Percentiles rank a stretch among this genome's conserved stretches.
phyloP scores from a whole-genome alignment of 2,888 invertebrate species.

The Limenitis camilla region DNA sequence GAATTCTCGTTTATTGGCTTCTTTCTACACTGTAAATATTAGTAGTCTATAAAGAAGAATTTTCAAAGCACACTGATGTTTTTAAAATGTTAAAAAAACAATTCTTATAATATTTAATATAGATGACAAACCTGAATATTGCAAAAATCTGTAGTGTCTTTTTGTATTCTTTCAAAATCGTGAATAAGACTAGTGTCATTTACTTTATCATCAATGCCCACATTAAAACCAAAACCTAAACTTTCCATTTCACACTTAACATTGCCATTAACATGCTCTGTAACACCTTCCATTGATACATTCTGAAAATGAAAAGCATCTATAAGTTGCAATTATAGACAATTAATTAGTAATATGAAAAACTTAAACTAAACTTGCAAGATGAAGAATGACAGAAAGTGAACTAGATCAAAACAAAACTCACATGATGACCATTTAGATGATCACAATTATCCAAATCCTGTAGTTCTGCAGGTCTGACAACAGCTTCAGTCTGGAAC shows the following conservation, averaged over 20 bases:
- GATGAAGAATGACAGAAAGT: not conserved
- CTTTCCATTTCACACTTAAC: conserved; percentile 61
- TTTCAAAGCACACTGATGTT: too few relatives aligned
- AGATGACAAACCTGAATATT: conserved; percentile 52
- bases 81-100: too few relatives aligned
- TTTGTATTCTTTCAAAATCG: conserved; percentile 77
- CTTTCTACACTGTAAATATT: too few relatives aligned
- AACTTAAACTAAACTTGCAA: too few relatives aligned
- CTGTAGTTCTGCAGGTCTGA: conserved; percentile 76
- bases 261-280: conserved; percentile 63
- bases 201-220: conserved; percentile 62
- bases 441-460: conserved; percentile 71
- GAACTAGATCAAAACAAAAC: conserved; percentile 23
- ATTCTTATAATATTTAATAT: not conserved
- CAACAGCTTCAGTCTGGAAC: conserved; percentile 77
- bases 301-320: conserved; percentile 45
- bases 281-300: conserved; percentile 52
- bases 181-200: conserved; percentile 63
- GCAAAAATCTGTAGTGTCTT: conserved; percentile 73
- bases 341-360: too few relatives aligned
- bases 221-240: conserved; percentile 64
- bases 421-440: conserved; percentile 73
- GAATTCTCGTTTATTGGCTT: too few relatives aligned
- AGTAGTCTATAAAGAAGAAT: too few relatives aligned
- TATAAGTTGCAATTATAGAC: too few relatives aligned